These are phyloP conservation scores for Opisthograptis luteolata DNA, from an alignment of 2,888 invertebrate genomes.

Conservation along the genomic window DNA sequence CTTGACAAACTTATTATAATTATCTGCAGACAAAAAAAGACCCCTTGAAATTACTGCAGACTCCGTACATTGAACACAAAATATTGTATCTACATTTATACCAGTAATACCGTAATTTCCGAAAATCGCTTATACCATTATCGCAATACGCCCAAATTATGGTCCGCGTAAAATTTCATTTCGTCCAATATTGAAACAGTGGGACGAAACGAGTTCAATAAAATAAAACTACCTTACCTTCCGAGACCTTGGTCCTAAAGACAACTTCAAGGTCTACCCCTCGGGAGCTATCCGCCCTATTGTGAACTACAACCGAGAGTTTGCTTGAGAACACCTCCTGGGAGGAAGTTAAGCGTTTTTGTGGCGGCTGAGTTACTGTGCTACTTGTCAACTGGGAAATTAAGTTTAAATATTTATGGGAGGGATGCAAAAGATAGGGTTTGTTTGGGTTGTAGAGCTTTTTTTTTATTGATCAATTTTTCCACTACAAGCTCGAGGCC, in stretches of 20 bases:
- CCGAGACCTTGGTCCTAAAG: slow-evolving; percentile 20
- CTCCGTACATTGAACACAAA: too few relatives aligned
- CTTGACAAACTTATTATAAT: too few relatives aligned
- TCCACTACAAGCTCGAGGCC: too few relatives aligned
- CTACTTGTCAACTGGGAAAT: slow-evolving; percentile 13
- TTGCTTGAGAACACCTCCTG: slow-evolving; percentile 15
- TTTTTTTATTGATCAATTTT: too few relatives aligned
- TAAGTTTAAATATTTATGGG: slow-evolving; percentile 2
- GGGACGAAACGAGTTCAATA: slow-evolving; percentile 39
- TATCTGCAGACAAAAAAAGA: too few relatives aligned
- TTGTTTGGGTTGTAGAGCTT: background rate
- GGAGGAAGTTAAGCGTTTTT: slow-evolving; percentile 31
- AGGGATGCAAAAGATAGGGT: background rate
- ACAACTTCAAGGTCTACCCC: slow-evolving; percentile 30
- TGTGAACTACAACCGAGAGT: slow-evolving; percentile 28
- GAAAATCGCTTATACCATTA: slow-evolving; percentile 29
- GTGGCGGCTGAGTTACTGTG: slow-evolving; percentile 22
- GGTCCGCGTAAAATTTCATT: slow-evolving; percentile 38
- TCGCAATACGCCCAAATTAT: slow-evolving; percentile 36
- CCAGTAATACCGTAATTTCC: slow-evolving; percentile 19
- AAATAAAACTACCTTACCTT: slow-evolving; percentile 38
- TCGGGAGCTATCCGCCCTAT: slow-evolving; percentile 29
- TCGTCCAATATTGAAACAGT: slow-evolving; percentile 40
- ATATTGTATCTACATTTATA: slow-evolving; percentile 9
- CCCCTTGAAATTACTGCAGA: too few relatives aligned